Percentiles rank a stretch among this genome's conserved stretches.
Conservation (phyloP, 1,140 invertebrate species). For the Leptonema lineaticorne region DNA sequence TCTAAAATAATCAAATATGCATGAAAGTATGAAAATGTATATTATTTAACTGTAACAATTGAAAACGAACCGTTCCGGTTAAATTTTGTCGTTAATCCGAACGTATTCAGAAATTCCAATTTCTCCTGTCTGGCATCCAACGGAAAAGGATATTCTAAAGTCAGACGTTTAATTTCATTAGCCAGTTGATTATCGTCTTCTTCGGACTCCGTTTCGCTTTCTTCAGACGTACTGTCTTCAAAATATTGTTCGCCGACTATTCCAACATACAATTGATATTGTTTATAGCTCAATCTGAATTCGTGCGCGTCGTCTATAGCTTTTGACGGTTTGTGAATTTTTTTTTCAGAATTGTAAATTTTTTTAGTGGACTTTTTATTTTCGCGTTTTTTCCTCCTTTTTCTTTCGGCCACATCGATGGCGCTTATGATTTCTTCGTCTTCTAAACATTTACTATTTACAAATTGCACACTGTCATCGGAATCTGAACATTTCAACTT, state of each 20-base stretch:
- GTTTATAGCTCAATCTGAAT: slow-evolving; percentile 21
- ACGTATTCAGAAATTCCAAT: slow-evolving; percentile 48
- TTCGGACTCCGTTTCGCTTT: slow-evolving; percentile 50
- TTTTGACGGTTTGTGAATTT: not conserved
- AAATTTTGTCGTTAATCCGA: slow-evolving; percentile 47
- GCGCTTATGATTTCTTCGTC: slow-evolving; percentile 49
- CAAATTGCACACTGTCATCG: slow-evolving; percentile 1
- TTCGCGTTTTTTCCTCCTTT: slow-evolving; percentile 45
- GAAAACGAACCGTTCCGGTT: slow-evolving; percentile 46
- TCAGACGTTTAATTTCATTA: slow-evolving; percentile 43
- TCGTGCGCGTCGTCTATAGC: slow-evolving; percentile 15
- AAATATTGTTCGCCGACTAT: slow-evolving; percentile 19
- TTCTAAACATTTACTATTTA: not conserved
- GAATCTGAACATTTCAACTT: not conserved
- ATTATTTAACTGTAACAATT: not conserved
- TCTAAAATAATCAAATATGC: slow-evolving; percentile 26
- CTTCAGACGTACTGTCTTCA: slow-evolving; percentile 37
- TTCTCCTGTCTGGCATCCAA: slow-evolving; percentile 41
- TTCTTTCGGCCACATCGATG: slow-evolving; percentile 52
- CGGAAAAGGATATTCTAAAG: slow-evolving; percentile 29
- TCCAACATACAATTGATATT: slow-evolving; percentile 18
- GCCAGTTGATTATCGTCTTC: slow-evolving; percentile 48
- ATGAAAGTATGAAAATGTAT: not conserved
- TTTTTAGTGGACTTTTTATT: slow-evolving; percentile 1
- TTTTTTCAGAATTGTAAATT: not conserved